Base-by-base conservation (phyloP, 2,888 invertebrate genomes). In the Bugula neritina region DNA sequence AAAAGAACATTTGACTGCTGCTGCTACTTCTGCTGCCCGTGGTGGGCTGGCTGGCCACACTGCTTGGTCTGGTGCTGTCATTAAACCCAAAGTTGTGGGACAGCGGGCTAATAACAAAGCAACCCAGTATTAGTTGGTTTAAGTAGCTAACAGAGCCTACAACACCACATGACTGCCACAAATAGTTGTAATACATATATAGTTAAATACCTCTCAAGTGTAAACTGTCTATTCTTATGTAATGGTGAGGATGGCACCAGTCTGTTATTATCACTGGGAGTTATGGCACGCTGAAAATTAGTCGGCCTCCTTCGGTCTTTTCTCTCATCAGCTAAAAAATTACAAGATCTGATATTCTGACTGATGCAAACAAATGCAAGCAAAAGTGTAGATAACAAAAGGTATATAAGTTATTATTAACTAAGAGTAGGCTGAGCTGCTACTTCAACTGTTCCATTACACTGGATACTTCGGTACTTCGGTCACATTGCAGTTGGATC, bases 1-100 rank as follows among this genome's bases (percentile, higher is more conserved):
- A 63, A n/a, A 63, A 31, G 63, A 29, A 63, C 63, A 63, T 63
- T n/a, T 63, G 63, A 63, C 5, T 63, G 31, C 31, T 63, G 63
- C 63, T 63, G 31, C 34, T 63, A 34, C 63, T 63, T 63, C 63
- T 27, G 25, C 55, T 55, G 31, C 63, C 34, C 5, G 31, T 29
- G 27, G 31, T 27, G 17, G 63, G 63, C 34, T 63, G 63, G 27
- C 63, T 63, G 17, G 63, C 63, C 5, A 63, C 63, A 34, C 63
- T 63, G 31, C 63, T 63, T 3, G 63, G 63, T 27, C 63, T 27
- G 34, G 25, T 63, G 63, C 31, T 27, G 5, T 25, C 17, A 31
- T 63, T 21, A 25, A 23, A 55, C 17, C 63, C 63, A 5, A 13
- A 13, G 31, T 34, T 63, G 31, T 63, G 63, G 10, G 63, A 63